Percentiles rank a stretch among this genome's conserved stretches.
Evolutionary conservation across 2,797 vertebrate species (phyloP).

Genomic region (Phylloscopus collybita): DNA sequence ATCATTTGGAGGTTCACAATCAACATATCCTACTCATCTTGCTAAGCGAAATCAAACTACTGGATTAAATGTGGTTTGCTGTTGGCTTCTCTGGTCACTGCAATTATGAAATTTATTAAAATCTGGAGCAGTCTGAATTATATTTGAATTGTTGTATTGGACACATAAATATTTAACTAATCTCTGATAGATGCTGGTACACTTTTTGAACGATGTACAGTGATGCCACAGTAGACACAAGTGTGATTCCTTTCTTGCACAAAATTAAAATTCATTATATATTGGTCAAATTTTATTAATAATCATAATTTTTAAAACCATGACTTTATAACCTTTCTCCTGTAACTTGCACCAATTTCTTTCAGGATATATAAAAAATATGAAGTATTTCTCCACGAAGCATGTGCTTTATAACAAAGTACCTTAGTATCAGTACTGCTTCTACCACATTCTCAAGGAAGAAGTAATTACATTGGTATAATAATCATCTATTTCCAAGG

Average conservation of each 20-base stretch:
- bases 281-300: neutral
- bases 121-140: neutral
- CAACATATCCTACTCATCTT: neutral
- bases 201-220: neutral
- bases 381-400: neutral
- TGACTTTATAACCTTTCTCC: neutral
- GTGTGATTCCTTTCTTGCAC: neutral
- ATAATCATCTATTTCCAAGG: conserved; percentile 43
- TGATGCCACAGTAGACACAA: neutral
- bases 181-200: neutral
- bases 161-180: neutral
- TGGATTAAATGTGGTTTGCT: neutral
- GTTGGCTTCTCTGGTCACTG: neutral
- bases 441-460: conserved; percentile 32
- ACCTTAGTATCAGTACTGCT: conserved; percentile 32
- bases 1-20: neutral
- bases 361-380: neutral
- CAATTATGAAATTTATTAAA: neutral
- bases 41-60: neutral
- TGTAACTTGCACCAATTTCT: neutral
- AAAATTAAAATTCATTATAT: neutral
- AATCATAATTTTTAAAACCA: neutral
- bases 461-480: conserved; percentile 32
- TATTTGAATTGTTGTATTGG: neutral
- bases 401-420: conserved; percentile 5